Evolutionary conservation across 2,113 vertebrate species (phyloP).

Genomic region (Galeopterus variegatus): DNA sequence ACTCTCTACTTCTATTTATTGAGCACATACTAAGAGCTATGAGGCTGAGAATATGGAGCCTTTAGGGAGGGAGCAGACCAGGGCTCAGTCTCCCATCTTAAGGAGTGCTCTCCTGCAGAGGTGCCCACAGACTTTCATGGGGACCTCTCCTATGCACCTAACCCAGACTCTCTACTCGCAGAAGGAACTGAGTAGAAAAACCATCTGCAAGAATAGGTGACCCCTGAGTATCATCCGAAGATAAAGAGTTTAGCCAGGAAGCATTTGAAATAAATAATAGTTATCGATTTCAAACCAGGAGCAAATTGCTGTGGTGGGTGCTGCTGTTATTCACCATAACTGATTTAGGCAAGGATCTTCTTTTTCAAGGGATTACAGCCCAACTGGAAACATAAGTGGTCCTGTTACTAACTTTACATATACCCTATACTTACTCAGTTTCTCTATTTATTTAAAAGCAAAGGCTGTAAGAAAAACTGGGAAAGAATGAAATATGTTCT

Average conservation of each 20-base stretch:
- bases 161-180: neutral
- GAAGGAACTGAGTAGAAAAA: neutral
- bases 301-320: neutral
- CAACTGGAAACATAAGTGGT: neutral
- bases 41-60: neutral
- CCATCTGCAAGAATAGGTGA: neutral
- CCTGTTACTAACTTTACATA: neutral
- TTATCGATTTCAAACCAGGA: neutral
- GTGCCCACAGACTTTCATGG: neutral
- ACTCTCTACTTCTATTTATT: neutral
- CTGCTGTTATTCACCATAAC: neutral
- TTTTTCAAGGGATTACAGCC: neutral
- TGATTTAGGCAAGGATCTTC: neutral
- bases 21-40: neutral
- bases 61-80: neutral
- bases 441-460: constrained; percentile 7
- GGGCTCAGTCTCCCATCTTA: neutral
- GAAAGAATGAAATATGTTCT: constrained; percentile 65
- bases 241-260: neutral
- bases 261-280: neutral
- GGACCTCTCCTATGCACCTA: neutral
- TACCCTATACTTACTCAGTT: neutral
- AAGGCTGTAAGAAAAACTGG: neutral
- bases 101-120: neutral
- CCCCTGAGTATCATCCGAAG: neutral